Percentiles rank a stretch among this genome's conserved stretches.
Evolutionary conservation across 2,797 vertebrate species (phyloP).

Genomic region (Streptopelia turtur): DNA sequence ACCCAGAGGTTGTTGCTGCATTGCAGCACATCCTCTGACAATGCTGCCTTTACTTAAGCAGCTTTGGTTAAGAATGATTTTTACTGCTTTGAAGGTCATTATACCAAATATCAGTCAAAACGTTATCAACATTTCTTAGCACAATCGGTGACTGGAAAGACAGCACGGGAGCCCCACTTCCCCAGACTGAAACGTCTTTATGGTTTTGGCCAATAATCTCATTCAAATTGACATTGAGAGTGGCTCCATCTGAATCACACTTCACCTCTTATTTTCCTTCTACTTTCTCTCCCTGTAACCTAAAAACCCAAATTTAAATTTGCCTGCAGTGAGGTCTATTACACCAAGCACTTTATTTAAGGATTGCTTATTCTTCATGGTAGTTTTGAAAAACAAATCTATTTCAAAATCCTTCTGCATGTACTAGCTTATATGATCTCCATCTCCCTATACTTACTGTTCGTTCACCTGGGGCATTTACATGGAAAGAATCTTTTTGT

Average conservation of each 20-base stretch:
- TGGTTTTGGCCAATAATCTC: conserved; percentile 17
- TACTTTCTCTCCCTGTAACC: neutral
- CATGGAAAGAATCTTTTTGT: neutral
- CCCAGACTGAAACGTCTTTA: conserved; percentile 53
- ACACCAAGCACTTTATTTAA: neutral
- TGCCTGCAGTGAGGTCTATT: conserved; percentile 3
- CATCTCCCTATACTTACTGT: neutral
- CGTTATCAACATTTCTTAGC: conserved; percentile 41
- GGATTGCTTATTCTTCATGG: neutral
- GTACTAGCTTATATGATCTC: neutral
- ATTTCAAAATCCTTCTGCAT: neutral
- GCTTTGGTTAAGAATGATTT: conserved; percentile 24
- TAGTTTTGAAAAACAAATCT: neutral
- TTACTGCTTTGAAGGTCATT: conserved; percentile 47
- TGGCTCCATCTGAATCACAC: neutral
- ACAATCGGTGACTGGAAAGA: conserved; percentile 26
- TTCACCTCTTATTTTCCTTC: neutral
- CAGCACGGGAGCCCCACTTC: conserved; percentile 41
- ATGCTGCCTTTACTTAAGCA: neutral
- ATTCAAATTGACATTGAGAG: conserved; percentile 27
- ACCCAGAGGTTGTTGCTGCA: neutral
- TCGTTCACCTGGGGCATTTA: neutral
- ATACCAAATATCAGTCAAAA: conserved; percentile 67
- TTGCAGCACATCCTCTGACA: neutral
- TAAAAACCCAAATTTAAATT: conserved; percentile 4